Base-by-base conservation (phyloP, 2,888 invertebrate species). In the Agrilus mali region DNA sequence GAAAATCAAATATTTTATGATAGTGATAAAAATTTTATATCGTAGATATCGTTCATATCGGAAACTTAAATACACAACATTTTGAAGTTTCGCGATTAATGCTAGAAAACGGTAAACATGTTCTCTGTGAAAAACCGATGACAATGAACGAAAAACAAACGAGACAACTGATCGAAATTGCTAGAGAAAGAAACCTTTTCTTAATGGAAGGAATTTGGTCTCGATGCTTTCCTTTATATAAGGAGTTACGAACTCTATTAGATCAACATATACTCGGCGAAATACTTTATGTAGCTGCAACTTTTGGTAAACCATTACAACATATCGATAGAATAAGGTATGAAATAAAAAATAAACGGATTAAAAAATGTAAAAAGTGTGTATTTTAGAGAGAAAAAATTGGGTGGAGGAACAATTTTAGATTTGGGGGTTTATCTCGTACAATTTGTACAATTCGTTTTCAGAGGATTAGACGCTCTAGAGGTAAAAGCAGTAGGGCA, bases 141-240 rank as follows among this genome's bases (percentile, higher is more conserved):
- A 83, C 86, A 40, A 66, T 92, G 66, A 89, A 88, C 62, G 69
- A 72, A 39, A 81, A 81, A 54, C 82, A 92, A 63, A 75, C 82
- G 0, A 70, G 74, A 48, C 76, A 79, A 50, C 67, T 95, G 33
- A 68, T 88, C 12, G 68, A 73, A 16, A 60, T 79, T 1, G 88
- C 92, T 1, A 75, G 72, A 56, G 63, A 71, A 27, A 83, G 83
- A 55, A 81, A 82, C 6, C 61, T 82, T 1, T 88, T 90, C 58
- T 60, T 88, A 1, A 87, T 88, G 87, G 89, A 89, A 72, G 93
- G 81, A 0, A 72, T 88, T 8, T 93, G 93, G 92, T 85, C 86
- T 0, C 73, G 92, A 34, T 88, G 78, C 64, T 80, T 87, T 46
- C 92, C 93, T 0, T 72, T 75, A 0, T 89, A 89, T 60, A 68